Conservation (phyloP, 2,888 invertebrate genomes). For the Aporophyla lueneburgensis region DNA sequence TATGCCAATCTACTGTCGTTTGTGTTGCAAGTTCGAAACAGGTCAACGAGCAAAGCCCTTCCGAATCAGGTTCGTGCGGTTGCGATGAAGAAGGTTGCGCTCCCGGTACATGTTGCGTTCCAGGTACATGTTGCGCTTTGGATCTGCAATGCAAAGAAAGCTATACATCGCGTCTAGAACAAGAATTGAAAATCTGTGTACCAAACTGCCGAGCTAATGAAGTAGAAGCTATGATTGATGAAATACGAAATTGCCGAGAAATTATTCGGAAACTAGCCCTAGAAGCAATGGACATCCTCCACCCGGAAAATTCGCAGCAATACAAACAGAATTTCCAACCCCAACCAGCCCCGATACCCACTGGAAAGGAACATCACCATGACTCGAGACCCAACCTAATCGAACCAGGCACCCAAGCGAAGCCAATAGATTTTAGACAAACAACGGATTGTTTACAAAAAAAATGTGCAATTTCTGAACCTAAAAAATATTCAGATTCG, state of each 20-base stretch:
- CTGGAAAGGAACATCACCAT: not conserved
- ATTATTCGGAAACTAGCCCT: constrained; percentile 27
- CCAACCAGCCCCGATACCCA: not conserved
- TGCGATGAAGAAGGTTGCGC: constrained; percentile 8
- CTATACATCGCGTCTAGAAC: not conserved
- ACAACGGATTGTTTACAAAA: not conserved
- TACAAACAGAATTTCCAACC: not conserved
- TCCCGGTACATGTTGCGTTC: not conserved
- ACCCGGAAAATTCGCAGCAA: not conserved
- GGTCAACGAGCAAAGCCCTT: not conserved
- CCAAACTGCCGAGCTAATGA: constrained; percentile 11
- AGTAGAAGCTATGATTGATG: constrained; percentile 15
- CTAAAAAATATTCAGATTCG: not conserved
- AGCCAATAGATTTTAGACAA: not conserved
- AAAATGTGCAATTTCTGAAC: not conserved
- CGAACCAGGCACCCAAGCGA: not conserved
- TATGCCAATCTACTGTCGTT: not conserved
- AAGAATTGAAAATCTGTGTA: not conserved
- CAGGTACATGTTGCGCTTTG: not conserved
- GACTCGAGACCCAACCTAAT: not conserved
- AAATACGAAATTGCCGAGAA: constrained; percentile 17
- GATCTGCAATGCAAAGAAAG: not conserved
- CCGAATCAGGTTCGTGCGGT: not conserved
- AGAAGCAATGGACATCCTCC: constrained; percentile 27
- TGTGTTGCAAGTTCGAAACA: not conserved